phyloP scores from a whole-genome alignment of 2,888 invertebrate species.

The Troides helena region DNA sequence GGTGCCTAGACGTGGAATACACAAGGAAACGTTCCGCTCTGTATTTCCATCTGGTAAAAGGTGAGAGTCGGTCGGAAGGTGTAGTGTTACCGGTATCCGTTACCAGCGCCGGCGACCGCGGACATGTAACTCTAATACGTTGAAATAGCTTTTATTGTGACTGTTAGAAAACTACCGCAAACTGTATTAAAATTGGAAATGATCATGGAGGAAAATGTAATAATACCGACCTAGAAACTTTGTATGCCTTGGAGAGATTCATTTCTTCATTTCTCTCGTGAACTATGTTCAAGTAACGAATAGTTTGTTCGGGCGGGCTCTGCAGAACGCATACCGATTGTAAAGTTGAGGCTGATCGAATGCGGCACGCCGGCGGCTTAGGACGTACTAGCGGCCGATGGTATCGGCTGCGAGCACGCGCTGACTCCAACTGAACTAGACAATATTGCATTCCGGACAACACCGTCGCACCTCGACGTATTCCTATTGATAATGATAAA shows the following conservation, averaged over 20 bases:
- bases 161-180: constrained; percentile 49
- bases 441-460: constrained; percentile 48
- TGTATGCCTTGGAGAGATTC: background rate
- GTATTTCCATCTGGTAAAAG: constrained; percentile 67
- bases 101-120: constrained; percentile 63
- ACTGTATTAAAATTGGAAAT: constrained; percentile 56
- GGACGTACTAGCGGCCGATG: constrained; percentile 41
- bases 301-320: constrained; percentile 44
- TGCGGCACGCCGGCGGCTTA: constrained; percentile 21
- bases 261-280: constrained; percentile 47
- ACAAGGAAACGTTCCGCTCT: constrained; percentile 76
- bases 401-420: constrained; percentile 45
- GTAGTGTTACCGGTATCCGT: constrained; percentile 67
- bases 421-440: constrained; percentile 35
- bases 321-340: constrained; percentile 49
- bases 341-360: constrained; percentile 25
- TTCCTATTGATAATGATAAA: constrained; percentile 45
- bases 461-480: constrained; percentile 46
- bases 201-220: constrained; percentile 53
- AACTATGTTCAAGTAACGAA: constrained; percentile 49
- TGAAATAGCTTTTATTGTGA: constrained; percentile 38
- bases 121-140: constrained; percentile 67
- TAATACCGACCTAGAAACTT: constrained; percentile 57
- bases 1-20: constrained; percentile 42
- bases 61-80: constrained; percentile 68